Evolutionary conservation across 2,797 vertebrate genomes (phyloP), one percentile per base, ranked within the genome.

Genomic region (Lycodopsis pacificus): DNA sequence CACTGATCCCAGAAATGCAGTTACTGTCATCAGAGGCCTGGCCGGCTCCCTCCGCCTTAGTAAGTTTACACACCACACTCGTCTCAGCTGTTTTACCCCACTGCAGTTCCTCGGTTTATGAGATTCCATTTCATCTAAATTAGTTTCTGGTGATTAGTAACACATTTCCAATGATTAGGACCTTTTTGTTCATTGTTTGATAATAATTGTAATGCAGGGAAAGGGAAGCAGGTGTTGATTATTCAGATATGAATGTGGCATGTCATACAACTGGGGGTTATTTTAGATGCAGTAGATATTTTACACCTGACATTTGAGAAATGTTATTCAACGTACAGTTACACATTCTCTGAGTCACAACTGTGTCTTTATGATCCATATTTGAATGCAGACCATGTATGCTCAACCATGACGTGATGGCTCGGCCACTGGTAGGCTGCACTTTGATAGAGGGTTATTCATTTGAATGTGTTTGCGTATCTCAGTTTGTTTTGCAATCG

Each of bases 21-120:
- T 98, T 51, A 98, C 97, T 1, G 97, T 98, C 83, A 98, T 98
- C 93, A 94, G 97, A 71, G 97, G 97, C 36, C 92, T 98, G 51
- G 97, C 97, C 2, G 97, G 97, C 27, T 98, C 97, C 51, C 94
- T 97, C 74, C 95, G 97, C 49, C 96, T 98, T 72, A 97, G 97
- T 98, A 84, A 96, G 96, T 96, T 61, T 59, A 49, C 27, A 14
- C 40, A 32, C 8, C 59, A 32, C 51, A 48, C n/a, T 74, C 42
- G 14, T 64, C 63, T 30, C 20, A 12, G 13, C n/a, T 54, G 13
- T 58, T 63, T 30, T 36, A 46, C 34, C 58, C 5, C 44, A 42
- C 17, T 77, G 0, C 17, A 48, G 38, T 73, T 22, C 49, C 51
- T 71, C 34, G 53, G 5, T 63, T 44, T 0, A 63, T 75, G 44